Evolutionary conservation across 2,888 invertebrate genomes (phyloP), one percentile per base, ranked within the genome.

Genomic region (Drosophila algonquin): DNA sequence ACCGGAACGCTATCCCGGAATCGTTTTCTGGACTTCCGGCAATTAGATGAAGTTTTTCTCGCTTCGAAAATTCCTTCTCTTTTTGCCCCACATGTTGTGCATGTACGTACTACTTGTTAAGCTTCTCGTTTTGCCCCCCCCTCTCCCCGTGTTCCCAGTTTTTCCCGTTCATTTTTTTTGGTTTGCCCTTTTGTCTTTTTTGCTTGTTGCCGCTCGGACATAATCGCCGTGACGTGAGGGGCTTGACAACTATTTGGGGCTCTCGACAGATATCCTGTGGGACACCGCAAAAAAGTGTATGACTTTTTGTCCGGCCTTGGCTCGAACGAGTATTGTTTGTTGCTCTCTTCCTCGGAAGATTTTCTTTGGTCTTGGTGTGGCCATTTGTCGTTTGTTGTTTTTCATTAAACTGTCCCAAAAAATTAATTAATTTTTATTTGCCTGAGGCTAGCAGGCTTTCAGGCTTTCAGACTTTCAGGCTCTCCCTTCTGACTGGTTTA

Each of bases 1-100:
- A 47, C 47, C 52, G 14, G 12, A 27, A 48, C 62, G 57, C 50
- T 44, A 53, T 53, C 27, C 54, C 27, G 62, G 59, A 54, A 40
- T 56, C 54, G 16, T 73, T 35, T 79, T 69, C 74, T 79, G 73
- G 77, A 79, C 79, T 77, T 83, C 83, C 83, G 85, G 85, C 81
- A 79, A 84, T 83, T 84, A 80, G 79, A 68, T 79, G 51, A 30
- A 45, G 44, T 48, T 54, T 67, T 47, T 35, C 67, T 52, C 40
- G 62, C 47, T 44, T 27, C 58, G 45, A 67, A 64, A 72, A 64
- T 63, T 77, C 51, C 60, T 72, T 71, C 45, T 54, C 71, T 60
- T 76, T 78, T 76, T 78, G 74, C 63, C 65, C 76, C 76, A 79
- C 82, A 81, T 82, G 77, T 74, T 76, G 79, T 76, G 75, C 0